Evolutionary conservation across 2,888 invertebrate species (phyloP), one percentile per base, ranked within the genome.

Genomic region (Campoplex nolae): DNA sequence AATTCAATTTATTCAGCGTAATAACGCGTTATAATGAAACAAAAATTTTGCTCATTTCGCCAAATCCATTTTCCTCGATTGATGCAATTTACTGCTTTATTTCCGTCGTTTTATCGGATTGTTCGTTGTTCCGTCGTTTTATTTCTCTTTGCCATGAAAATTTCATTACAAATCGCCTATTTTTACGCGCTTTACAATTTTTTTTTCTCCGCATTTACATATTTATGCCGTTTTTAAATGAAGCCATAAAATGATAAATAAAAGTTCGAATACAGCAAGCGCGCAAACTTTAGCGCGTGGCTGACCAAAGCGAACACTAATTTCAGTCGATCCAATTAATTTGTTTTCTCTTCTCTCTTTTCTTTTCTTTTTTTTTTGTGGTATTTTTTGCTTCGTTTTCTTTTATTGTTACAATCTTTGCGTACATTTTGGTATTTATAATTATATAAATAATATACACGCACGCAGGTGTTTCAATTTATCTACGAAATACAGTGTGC

Each of bases 71-170:
- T 77, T 76, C 35, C 51, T 32, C 51, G 18, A 16, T 35, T 23
- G 13, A 45, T 38, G 78, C 54, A 42, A 28, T 56, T 45, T 58
- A 54, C 56, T 70, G 32, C 32, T 78, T 68, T 56, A 65, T 79
- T 78, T 76, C 42, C 75, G 48, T 18, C 79, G 35, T 79, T 16
- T 78, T 74, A 73, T 84, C 84, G 76, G 65, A 84, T 86, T 77
- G 79, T 87, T 87, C 82, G 84, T 86, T 88, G 84, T 77, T 87
- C 81, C 71, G 83, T 76, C 56, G 28, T 68, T 86, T 71, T 38
- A 38, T 75, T 56, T 56, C 48, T 51, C 42, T 56, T 68, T 70
- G 4, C 75, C 42, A 28, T 62, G 48, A 56, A 83, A 82, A 73
- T 42, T 71, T 71, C n/a, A 71, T 70, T 83, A 74, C 67, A 83